phyloP scores from a whole-genome alignment of 2,113 vertebrate species.

The Pomatostomus ruficeps region DNA sequence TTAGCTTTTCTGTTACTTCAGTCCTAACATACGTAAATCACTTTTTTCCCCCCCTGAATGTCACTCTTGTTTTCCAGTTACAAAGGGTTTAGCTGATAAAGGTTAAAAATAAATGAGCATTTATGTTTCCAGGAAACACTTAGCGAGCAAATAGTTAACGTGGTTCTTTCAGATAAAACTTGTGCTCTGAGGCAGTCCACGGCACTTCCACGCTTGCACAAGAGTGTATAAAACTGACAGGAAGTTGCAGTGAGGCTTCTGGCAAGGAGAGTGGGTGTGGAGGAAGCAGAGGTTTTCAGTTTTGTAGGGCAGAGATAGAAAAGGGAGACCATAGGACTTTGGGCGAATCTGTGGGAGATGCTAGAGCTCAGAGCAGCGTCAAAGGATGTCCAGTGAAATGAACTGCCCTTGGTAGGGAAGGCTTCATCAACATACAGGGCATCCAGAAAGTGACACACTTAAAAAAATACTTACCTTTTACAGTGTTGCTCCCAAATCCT shows the following conservation, averaged over 20 bases:
- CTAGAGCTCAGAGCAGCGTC: background rate
- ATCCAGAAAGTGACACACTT: background rate
- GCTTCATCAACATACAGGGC: background rate
- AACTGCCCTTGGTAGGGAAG: background rate
- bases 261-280: constrained; percentile 38
- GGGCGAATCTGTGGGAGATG: background rate
- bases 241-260: constrained; percentile 47
- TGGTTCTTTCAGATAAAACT: background rate
- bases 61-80: background rate
- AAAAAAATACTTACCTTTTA: background rate
- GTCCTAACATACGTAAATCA: background rate
- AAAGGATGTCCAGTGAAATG: background rate
- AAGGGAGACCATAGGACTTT: background rate
- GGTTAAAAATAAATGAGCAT: background rate
- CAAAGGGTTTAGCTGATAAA: background rate
- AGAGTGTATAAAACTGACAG: constrained; percentile 24
- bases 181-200: constrained; percentile 7
- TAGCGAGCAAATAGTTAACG: constrained; percentile 4
- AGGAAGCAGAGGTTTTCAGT: constrained; percentile 8
- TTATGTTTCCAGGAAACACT: background rate
- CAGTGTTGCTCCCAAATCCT: background rate
- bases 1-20: background rate
- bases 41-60: background rate
- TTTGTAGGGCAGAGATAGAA: background rate
- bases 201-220: background rate